Conservation (phyloP, 2,888 invertebrate species). For the Polylopha cassiicola region DNA sequence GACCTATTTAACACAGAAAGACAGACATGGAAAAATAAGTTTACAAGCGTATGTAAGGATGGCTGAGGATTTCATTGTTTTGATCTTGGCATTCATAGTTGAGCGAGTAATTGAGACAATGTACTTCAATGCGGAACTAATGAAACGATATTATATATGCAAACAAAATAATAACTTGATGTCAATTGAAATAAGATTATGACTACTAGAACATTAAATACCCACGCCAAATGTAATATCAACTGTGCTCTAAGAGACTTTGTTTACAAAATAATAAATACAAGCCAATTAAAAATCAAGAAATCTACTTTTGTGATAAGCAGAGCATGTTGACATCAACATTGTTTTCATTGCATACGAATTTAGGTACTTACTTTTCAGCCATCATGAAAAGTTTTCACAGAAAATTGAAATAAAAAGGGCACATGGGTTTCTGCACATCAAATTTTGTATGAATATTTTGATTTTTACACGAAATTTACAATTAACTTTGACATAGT, state of each 20-base stretch:
- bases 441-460: conserved; percentile 52
- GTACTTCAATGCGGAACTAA: conserved; percentile 17
- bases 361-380: conserved; percentile 58
- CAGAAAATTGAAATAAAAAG: conserved; percentile 41
- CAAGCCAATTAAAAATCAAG: conserved; percentile 11
- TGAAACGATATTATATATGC: conserved; percentile 12
- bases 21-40: too few relatives aligned
- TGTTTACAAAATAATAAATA: conserved; percentile 16
- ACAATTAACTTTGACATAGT: conserved; percentile 70
- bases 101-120: conserved; percentile 1
- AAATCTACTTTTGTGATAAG: conserved; percentile 46
- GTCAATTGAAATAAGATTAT: conserved; percentile 10
- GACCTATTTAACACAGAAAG: conserved; percentile 18
- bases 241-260: background rate
- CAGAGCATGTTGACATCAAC: conserved; percentile 43
- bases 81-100: conserved; percentile 13
- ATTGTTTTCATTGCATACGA: conserved; percentile 29
- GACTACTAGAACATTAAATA: conserved; percentile 6
- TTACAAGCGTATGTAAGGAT: too few relatives aligned
- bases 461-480: conserved; percentile 69
- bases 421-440: conserved; percentile 59
- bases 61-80: too few relatives aligned
- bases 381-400: conserved; percentile 54
- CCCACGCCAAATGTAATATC: background rate
- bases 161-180: too few relatives aligned